phyloP scores from a whole-genome alignment of 2,113 vertebrate species.

The Mionectes macconnelli region DNA sequence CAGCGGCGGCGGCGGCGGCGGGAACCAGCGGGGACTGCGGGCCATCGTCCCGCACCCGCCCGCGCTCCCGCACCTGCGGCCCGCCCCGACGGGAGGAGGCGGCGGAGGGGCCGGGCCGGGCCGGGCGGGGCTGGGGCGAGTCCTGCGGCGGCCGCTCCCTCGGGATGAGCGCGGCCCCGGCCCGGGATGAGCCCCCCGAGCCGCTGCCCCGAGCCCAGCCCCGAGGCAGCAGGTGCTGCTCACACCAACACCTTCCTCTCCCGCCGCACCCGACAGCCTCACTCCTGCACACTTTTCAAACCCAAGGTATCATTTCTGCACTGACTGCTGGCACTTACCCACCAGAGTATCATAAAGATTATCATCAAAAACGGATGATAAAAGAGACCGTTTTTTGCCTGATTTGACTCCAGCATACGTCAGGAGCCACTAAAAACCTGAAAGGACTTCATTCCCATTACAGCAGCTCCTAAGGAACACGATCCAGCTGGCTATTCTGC shows the following conservation, averaged over 20 bases:
- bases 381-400: background rate
- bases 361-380: background rate
- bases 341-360: background rate
- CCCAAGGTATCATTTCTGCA: background rate
- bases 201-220: background rate
- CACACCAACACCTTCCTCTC: background rate
- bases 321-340: background rate
- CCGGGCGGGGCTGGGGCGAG: background rate
- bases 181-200: background rate
- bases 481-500: background rate
- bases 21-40: background rate
- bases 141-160: background rate
- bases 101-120: background rate
- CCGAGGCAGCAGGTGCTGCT: background rate
- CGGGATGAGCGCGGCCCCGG: background rate
- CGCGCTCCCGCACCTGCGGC: too few species aligned
- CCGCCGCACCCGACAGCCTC: fast-evolving
- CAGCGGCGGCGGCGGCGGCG: background rate
- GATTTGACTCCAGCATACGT: background rate
- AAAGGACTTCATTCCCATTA: background rate
- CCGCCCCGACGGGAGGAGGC: too few species aligned
- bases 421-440: background rate
- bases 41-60: background rate
- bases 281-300: background rate
- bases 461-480: background rate